phyloP scores from a whole-genome alignment of 2,888 invertebrate species.

The Polietes domitor region DNA sequence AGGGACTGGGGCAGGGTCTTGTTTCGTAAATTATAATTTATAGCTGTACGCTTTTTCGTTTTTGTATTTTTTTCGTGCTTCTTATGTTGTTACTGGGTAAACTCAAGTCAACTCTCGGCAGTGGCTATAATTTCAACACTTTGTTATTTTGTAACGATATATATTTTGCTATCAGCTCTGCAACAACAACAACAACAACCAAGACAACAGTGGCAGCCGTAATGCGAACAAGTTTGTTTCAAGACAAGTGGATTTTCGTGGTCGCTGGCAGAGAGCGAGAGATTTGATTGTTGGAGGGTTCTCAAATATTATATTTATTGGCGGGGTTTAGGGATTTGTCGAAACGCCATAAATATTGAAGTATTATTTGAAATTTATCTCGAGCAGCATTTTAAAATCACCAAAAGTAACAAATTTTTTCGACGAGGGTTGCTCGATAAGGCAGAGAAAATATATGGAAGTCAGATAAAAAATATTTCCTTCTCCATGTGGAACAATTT shows the following conservation, averaged over 20 bases:
- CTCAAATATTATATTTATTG: slow-evolving; percentile 19
- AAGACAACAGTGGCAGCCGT: background rate
- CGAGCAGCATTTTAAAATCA: slow-evolving; percentile 7
- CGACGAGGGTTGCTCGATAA: too few relatives aligned
- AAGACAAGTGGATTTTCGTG: slow-evolving; percentile 59
- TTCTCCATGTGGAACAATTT: too few relatives aligned
- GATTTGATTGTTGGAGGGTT: slow-evolving; percentile 43
- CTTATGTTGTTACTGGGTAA: slow-evolving; percentile 34
- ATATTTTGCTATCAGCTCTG: slow-evolving; percentile 14
- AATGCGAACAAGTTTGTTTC: slow-evolving; percentile 9
- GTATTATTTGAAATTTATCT: slow-evolving; percentile 15
- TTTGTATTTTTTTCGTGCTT: slow-evolving; percentile 22
- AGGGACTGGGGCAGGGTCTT: slow-evolving; percentile 6
- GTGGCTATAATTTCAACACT: slow-evolving; percentile 55
- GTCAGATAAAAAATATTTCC: too few relatives aligned
- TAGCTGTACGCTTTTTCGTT: slow-evolving; percentile 33
- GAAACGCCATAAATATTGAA: slow-evolving; percentile 3
- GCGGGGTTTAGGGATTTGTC: background rate
- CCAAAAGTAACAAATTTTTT: background rate
- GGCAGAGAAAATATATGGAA: too few relatives aligned
- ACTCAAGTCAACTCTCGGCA: slow-evolving; percentile 36
- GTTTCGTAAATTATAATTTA: slow-evolving; percentile 66
- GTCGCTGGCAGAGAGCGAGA: background rate
- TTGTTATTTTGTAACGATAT: slow-evolving; percentile 1
- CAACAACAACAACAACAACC: background rate